phyloP scores from a whole-genome alignment of 2,113 vertebrate genomes.

The Peromyscus leucopus region DNA sequence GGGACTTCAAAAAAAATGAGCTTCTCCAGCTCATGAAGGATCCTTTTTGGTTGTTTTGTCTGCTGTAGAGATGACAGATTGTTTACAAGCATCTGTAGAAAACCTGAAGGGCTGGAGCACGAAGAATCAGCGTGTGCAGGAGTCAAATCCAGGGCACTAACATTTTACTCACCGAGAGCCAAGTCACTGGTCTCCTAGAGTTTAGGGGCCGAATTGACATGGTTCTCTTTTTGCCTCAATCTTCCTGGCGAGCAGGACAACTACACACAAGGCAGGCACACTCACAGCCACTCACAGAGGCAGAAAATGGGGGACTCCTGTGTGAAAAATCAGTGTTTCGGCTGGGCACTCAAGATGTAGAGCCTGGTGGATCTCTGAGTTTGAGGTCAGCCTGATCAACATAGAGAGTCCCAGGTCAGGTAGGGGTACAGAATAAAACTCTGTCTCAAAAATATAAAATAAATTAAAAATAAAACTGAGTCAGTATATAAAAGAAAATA shows the following conservation, averaged over 20 bases:
- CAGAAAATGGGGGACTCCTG: not conserved
- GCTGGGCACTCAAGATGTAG: not conserved
- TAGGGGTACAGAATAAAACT: not conserved
- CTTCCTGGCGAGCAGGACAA: not conserved
- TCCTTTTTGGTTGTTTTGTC: conserved; percentile 81
- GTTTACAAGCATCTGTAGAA: conserved; percentile 44
- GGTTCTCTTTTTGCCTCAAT: fast-evolving
- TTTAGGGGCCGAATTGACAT: too few species aligned
- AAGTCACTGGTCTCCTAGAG: not conserved
- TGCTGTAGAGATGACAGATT: conserved; percentile 74
- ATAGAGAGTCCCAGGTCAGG: not conserved
- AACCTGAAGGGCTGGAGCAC: not conserved
- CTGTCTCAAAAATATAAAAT: not conserved
- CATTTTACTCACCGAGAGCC: not conserved
- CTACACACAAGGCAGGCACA: too few species aligned
- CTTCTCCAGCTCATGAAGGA: conserved; percentile 79
- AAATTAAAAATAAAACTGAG: not conserved
- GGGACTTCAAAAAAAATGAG: conserved; percentile 81
- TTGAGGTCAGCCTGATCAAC: not conserved
- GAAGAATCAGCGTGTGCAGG: not conserved
- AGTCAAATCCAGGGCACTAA: not conserved
- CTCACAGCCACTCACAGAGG: not conserved
- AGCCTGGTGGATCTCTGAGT: not conserved
- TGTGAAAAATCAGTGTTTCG: not conserved
- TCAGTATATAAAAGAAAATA: not conserved